phyloP scores from a whole-genome alignment of 2,797 vertebrate genomes.

The Pangasius macronema region DNA sequence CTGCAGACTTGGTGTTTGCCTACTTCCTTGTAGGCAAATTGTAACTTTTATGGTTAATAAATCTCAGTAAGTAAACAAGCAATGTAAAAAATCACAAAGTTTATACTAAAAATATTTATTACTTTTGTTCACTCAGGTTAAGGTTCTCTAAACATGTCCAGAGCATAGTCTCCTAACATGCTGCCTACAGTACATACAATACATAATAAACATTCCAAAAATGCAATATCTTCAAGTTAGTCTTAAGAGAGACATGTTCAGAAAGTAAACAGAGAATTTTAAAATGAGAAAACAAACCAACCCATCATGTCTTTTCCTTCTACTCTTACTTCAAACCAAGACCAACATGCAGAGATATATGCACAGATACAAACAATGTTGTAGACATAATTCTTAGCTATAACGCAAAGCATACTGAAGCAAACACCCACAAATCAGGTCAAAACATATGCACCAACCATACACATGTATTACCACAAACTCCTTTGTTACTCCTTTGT shows the following conservation, averaged over 20 bases:
- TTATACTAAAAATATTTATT: constrained; percentile 31
- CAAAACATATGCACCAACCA: constrained; percentile 8
- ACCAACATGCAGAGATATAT: not conserved
- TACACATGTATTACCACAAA: not conserved
- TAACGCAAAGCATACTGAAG: not conserved
- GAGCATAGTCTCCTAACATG: constrained; percentile 45
- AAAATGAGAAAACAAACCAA: not conserved
- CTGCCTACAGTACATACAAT: constrained; percentile 57
- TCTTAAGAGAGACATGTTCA: too few species aligned
- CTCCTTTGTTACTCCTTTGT: not conserved
- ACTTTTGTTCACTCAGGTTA: constrained; percentile 57
- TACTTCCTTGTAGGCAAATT: not conserved
- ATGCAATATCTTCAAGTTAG: not conserved
- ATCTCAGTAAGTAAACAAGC: not conserved
- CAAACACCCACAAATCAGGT: not conserved
- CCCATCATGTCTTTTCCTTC: not conserved
- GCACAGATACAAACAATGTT: not conserved
- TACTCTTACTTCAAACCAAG: not conserved
- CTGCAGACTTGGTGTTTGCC: not conserved
- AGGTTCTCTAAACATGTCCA: constrained; percentile 24
- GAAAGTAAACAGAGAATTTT: not conserved
- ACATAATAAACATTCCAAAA: not conserved
- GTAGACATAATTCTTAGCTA: not conserved
- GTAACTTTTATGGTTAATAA: not conserved
- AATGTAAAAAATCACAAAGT: not conserved